phyloP scores from a whole-genome alignment of 2,888 invertebrate species.

The Allophyes oxyacanthae region DNA sequence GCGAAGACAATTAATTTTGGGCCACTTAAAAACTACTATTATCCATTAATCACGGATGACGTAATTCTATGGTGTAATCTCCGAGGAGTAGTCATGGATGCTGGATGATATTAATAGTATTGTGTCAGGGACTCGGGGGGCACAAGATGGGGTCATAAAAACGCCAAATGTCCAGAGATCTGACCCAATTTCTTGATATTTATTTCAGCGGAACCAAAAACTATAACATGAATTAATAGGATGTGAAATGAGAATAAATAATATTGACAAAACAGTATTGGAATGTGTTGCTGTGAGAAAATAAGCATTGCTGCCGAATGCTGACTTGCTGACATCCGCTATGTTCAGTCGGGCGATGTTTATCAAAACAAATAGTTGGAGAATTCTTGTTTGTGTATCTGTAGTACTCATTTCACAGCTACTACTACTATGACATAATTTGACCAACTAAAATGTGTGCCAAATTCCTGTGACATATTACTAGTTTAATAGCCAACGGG shows the following conservation, averaged over 20 bases:
- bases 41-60: constrained; percentile 37
- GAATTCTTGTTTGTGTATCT: constrained; percentile 38
- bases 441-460: constrained; percentile 9
- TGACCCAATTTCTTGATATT: constrained; percentile 47
- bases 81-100: constrained; percentile 26
- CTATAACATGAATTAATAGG: constrained; percentile 6
- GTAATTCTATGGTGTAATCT: constrained; percentile 49
- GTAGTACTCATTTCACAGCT: constrained; percentile 22
- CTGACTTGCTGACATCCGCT: constrained; percentile 34
- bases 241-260: constrained; percentile 24
- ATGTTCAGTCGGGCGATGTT: constrained; percentile 31
- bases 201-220: constrained; percentile 32
- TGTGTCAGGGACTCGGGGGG: constrained; percentile 53
- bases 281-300: constrained; percentile 40
- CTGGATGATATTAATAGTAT: constrained; percentile 54
- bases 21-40: constrained; percentile 41
- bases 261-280: constrained; percentile 39
- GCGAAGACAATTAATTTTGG: constrained; percentile 46
- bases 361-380: constrained; percentile 35
- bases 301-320: constrained; percentile 13
- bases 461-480: constrained; percentile 5
- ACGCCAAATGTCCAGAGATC: constrained; percentile 17
- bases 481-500: not conserved
- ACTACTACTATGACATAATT: not conserved
- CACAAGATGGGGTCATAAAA: constrained; percentile 37